Conservation (phyloP, 2,797 vertebrate species). For the Microctenopoma steveboyesi region DNA sequence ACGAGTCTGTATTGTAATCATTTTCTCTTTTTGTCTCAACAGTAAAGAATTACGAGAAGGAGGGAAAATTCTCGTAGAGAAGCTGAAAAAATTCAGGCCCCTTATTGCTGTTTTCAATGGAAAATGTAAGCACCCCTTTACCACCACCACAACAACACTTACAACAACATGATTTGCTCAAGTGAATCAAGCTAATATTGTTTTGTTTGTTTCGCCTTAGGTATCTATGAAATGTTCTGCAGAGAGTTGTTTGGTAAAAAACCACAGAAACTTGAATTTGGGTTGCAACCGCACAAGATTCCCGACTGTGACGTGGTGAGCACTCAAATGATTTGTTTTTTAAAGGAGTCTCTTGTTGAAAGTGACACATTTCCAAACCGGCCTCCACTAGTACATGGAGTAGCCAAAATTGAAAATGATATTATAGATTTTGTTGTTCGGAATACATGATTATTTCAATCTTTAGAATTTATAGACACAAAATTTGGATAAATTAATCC, state of each 20-base stretch:
- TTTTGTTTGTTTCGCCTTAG: slow-evolving; percentile 61
- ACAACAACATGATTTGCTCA: background rate
- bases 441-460: too few species aligned
- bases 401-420: background rate
- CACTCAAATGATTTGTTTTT: background rate
- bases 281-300: slow-evolving; percentile 95
- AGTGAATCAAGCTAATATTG: slow-evolving; percentile 1
- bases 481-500: background rate
- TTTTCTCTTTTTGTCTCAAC: slow-evolving; percentile 30
- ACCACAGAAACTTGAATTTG: slow-evolving; percentile 95
- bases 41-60: slow-evolving; percentile 99
- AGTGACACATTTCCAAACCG: background rate
- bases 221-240: slow-evolving; percentile 99
- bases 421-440: background rate
- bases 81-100: slow-evolving; percentile 93
- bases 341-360: background rate
- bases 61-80: slow-evolving; percentile 96
- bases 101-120: slow-evolving; percentile 99
- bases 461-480: background rate
- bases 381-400: background rate
- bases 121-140: slow-evolving; percentile 79
- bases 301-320: slow-evolving; percentile 97
- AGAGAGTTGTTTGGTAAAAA: slow-evolving; percentile 97
- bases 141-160: background rate
- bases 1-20: background rate